Conservation (phyloP, 2,888 invertebrate genomes). For the Nephrotoma flavescens region DNA sequence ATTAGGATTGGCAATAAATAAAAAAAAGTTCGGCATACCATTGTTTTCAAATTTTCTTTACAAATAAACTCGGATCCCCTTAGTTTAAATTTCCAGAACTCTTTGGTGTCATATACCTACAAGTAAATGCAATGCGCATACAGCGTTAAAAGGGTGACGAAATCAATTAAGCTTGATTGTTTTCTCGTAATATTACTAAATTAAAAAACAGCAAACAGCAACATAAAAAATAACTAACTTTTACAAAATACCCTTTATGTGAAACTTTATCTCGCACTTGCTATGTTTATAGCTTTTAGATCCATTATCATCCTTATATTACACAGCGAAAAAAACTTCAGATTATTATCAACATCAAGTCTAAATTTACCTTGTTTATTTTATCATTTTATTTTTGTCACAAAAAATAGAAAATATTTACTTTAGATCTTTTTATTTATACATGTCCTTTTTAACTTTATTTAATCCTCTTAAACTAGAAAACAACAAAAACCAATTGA, state of each 20-base stretch:
- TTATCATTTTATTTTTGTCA: neutral
- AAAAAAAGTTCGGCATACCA: too few relatives aligned
- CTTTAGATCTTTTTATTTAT: neutral
- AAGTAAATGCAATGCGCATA: too few relatives aligned
- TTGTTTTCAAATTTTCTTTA: too few relatives aligned
- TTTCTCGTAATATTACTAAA: too few relatives aligned
- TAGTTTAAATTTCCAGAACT: too few relatives aligned
- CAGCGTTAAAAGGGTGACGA: too few relatives aligned
- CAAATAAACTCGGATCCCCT: too few relatives aligned
- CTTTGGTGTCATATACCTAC: too few relatives aligned
- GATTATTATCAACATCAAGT: neutral
- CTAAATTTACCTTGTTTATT: neutral
- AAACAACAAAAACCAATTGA: neutral
- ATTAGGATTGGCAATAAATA: too few relatives aligned
- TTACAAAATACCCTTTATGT: neutral
- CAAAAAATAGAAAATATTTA: neutral
- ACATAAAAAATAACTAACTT: too few relatives aligned
- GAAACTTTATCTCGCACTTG: neutral
- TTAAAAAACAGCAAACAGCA: too few relatives aligned
- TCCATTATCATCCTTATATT: neutral
- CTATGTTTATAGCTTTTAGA: neutral
- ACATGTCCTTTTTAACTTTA: neutral
- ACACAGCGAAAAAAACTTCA: neutral
- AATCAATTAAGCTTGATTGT: too few relatives aligned
- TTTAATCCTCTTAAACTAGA: neutral